Conservation (phyloP, 2,888 invertebrate genomes). For the Pammene fasciana region DNA sequence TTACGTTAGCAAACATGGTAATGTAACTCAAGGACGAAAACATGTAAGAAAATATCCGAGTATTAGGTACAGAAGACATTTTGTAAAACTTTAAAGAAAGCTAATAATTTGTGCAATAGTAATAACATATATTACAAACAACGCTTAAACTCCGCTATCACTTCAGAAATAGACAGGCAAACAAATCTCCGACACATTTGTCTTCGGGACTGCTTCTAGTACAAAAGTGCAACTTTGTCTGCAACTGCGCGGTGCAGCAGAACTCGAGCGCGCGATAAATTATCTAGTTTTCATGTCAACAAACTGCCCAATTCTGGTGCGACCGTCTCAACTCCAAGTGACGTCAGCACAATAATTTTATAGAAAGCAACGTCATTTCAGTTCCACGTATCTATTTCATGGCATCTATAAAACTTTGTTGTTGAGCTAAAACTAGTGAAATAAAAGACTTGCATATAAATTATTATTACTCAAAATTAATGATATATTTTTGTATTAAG, state of each 20-base stretch:
- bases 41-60: slow-evolving; percentile 26
- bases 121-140: slow-evolving; percentile 44
- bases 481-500: slow-evolving; percentile 38
- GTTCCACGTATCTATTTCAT: slow-evolving; percentile 47
- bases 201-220: slow-evolving; percentile 58
- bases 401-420: slow-evolving; percentile 44
- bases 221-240: slow-evolving; percentile 72
- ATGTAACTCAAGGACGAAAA: slow-evolving; percentile 32
- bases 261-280: slow-evolving; percentile 68
- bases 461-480: slow-evolving; percentile 30
- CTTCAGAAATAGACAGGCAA: slow-evolving; percentile 57
- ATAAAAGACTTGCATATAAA: slow-evolving; percentile 37
- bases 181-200: slow-evolving; percentile 65
- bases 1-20: slow-evolving; percentile 1
- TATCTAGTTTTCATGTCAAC: slow-evolving; percentile 65
- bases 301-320: slow-evolving; percentile 67
- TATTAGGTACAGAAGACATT: slow-evolving; percentile 25
- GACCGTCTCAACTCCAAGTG: slow-evolving; percentile 62
- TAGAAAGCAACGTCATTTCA: slow-evolving; percentile 53
- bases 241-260: slow-evolving; percentile 57
- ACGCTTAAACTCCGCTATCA: slow-evolving; percentile 61
- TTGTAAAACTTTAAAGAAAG: slow-evolving; percentile 30
- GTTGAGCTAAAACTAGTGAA: slow-evolving; percentile 38
- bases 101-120: slow-evolving; percentile 40
- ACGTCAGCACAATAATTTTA: slow-evolving; percentile 64